These are phyloP conservation scores for Discoglossus pictus DNA, from an alignment of 2,797 vertebrate species.

Conservation along the genomic window DNA sequence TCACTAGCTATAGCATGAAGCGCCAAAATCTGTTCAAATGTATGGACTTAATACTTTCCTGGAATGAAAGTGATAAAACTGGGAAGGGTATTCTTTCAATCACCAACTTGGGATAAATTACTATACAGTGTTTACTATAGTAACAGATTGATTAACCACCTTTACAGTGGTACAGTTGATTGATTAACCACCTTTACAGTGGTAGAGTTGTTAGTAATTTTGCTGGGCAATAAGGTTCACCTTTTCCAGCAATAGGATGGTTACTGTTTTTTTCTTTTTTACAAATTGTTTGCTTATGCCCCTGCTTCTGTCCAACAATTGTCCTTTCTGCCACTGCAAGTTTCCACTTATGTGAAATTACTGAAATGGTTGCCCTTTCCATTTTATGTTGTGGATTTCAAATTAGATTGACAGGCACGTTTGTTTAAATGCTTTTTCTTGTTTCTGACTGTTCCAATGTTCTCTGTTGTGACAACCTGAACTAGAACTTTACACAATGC, in stretches of 20 bases:
- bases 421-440: too few relatives aligned
- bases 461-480: too few relatives aligned
- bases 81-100: slow-evolving; percentile 20
- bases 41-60: slow-evolving; percentile 42
- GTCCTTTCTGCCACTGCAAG: slow-evolving; percentile 8
- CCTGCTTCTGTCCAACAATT: slow-evolving; percentile 25
- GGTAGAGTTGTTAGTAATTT: slow-evolving; percentile 1
- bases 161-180: slow-evolving; percentile 8
- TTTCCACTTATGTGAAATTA: too few relatives aligned
- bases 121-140: neutral
- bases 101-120: slow-evolving; percentile 15
- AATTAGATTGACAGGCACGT: too few relatives aligned
- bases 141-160: neutral
- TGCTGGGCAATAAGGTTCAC: slow-evolving; percentile 13
- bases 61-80: slow-evolving; percentile 24
- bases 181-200: slow-evolving; percentile 6
- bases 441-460: too few relatives aligned
- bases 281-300: slow-evolving; percentile 37
- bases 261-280: slow-evolving; percentile 27
- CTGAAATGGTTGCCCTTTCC: too few relatives aligned
- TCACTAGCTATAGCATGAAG: slow-evolving; percentile 20
- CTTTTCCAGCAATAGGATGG: slow-evolving; percentile 18
- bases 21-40: slow-evolving; percentile 36
- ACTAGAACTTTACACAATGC: too few relatives aligned
- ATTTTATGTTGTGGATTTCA: too few relatives aligned